Evolutionary conservation across 2,113 vertebrate genomes (phyloP).

Genomic region (Leucoraja erinaceus): DNA sequence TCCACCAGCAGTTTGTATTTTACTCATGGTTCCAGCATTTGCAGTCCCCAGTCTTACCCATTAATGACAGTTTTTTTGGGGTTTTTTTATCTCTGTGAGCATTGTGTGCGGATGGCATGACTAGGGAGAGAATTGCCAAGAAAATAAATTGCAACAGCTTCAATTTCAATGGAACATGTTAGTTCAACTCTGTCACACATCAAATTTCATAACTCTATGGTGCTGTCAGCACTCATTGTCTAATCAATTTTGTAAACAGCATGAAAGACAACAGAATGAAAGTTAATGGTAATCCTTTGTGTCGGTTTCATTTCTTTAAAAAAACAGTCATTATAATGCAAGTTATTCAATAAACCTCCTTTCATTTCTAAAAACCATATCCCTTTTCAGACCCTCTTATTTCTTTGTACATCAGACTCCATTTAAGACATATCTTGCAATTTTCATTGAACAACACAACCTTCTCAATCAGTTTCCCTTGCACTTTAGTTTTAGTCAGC

Average conservation of each 20-base stretch:
- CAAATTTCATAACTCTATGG: not conserved
- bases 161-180: not conserved
- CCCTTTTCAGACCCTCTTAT: not conserved
- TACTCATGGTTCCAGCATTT: too few relatives aligned
- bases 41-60: too few relatives aligned
- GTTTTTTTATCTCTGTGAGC: not conserved
- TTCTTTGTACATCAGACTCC: not conserved
- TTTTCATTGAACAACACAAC: not conserved
- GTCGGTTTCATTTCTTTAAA: not conserved
- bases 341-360: slow-evolving; percentile 5
- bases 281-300: not conserved
- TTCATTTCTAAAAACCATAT: not conserved
- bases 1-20: too few relatives aligned
- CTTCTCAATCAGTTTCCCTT: not conserved
- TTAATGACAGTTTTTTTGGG: too few relatives aligned
- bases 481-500: not conserved
- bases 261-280: not conserved
- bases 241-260: not conserved
- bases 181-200: not conserved
- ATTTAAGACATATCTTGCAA: not conserved
- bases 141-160: not conserved
- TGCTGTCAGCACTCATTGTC: not conserved
- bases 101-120: not conserved
- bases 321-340: not conserved
- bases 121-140: not conserved